These are phyloP conservation scores for Apteryx owenii DNA, from an alignment of 2,113 vertebrate genomes.

Conservation along the genomic window DNA sequence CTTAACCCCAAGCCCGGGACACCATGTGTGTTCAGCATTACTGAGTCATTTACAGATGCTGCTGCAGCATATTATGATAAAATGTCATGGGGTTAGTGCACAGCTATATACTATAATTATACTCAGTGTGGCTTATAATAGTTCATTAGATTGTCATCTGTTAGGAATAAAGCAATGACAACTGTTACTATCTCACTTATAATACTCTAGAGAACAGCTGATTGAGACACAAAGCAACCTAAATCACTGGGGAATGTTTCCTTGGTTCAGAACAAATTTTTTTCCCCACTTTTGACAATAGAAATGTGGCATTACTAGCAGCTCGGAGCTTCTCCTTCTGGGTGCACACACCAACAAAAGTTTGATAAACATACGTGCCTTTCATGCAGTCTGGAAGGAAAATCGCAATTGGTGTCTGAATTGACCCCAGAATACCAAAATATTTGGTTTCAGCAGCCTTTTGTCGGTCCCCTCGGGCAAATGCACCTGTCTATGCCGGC, in stretches of 20 bases:
- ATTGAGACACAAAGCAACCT: constrained; percentile 42
- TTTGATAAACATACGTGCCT: not conserved
- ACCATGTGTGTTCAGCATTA: not conserved
- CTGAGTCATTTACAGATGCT: not conserved
- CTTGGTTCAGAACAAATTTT: not conserved
- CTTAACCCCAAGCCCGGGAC: not conserved
- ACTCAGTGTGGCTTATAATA: constrained; percentile 44
- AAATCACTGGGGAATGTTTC: constrained; percentile 23
- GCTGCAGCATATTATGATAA: not conserved
- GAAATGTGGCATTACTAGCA: not conserved
- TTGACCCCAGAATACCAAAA: not conserved
- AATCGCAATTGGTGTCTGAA: accelerated
- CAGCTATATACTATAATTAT: constrained; percentile 34
- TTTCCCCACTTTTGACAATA: not conserved
- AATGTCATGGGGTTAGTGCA: constrained; percentile 37
- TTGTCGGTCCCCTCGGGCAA: not conserved
- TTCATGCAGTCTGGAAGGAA: not conserved
- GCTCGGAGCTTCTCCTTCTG: not conserved
- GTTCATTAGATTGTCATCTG: constrained; percentile 66
- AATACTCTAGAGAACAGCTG: constrained; percentile 33
- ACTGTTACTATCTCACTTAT: constrained; percentile 48
- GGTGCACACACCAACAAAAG: not conserved
- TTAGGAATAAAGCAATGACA: constrained; percentile 60
- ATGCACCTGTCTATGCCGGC: not conserved
- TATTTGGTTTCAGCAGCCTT: not conserved